Evolutionary conservation across 2,888 invertebrate genomes (phyloP).

Genomic region (Diarsia dahlii): DNA sequence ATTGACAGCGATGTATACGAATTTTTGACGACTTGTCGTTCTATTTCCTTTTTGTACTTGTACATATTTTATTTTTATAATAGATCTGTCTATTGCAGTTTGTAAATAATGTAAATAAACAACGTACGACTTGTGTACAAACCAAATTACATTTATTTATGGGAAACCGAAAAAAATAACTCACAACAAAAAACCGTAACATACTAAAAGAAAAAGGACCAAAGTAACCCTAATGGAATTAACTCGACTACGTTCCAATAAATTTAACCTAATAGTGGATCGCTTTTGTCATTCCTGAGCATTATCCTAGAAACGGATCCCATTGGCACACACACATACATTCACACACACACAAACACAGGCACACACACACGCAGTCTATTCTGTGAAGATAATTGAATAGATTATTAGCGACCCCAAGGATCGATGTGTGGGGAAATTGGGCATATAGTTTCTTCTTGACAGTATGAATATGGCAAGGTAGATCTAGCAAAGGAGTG

Average conservation of each 20-base stretch:
- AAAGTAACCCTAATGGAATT: constrained; percentile 34
- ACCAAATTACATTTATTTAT: neutral
- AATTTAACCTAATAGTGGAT: constrained; percentile 40
- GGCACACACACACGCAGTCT: constrained; percentile 4
- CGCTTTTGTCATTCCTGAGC: constrained; percentile 46
- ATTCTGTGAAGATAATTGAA: constrained; percentile 53
- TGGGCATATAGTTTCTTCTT: neutral
- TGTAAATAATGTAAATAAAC: too few species aligned
- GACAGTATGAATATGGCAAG: constrained; percentile 15
- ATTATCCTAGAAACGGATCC: constrained; percentile 36
- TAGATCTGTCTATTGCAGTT: too few species aligned
- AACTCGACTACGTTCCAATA: constrained; percentile 38
- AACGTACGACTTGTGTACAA: too few species aligned
- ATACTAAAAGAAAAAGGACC: constrained; percentile 1
- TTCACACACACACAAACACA: constrained; percentile 11
- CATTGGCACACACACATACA: constrained; percentile 25
- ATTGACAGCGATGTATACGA: too few species aligned
- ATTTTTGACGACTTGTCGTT: too few species aligned
- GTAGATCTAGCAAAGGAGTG: neutral
- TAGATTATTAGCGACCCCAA: constrained; percentile 51
- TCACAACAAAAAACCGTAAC: neutral
- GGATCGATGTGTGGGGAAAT: constrained; percentile 22
- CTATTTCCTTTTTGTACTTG: too few species aligned
- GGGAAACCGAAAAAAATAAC: neutral
- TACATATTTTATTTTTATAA: too few species aligned